Conservation (phyloP, 2,113 vertebrate species). For the Anoplopoma fimbria region DNA sequence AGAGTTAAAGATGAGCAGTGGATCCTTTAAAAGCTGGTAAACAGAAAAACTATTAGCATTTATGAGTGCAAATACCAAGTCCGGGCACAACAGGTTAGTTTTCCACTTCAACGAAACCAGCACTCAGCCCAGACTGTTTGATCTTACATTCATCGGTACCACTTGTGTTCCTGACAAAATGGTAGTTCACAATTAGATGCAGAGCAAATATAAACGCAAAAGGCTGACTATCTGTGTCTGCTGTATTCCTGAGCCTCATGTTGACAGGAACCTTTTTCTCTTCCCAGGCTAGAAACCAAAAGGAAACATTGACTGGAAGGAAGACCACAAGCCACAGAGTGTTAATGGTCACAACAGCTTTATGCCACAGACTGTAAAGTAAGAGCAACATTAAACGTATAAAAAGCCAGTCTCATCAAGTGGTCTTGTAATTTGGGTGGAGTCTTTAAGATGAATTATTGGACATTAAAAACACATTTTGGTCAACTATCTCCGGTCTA, state of each 20-base stretch:
- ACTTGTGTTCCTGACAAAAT: slow-evolving; percentile 42
- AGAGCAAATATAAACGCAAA: slow-evolving; percentile 31
- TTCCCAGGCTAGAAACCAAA: slow-evolving; percentile 61
- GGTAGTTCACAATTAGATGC: slow-evolving; percentile 45
- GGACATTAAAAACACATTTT: slow-evolving; percentile 1
- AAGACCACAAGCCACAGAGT: slow-evolving; percentile 65
- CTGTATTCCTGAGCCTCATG: slow-evolving; percentile 33
- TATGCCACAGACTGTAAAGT: slow-evolving; percentile 36
- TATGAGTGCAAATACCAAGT: slow-evolving; percentile 53
- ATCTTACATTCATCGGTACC: slow-evolving; percentile 43
- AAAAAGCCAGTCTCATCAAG: slow-evolving; percentile 13
- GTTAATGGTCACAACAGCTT: slow-evolving; percentile 54
- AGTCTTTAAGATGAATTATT: slow-evolving; percentile 13
- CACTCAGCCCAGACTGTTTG: slow-evolving; percentile 33
- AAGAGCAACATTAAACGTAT: slow-evolving; percentile 37
- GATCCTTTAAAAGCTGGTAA: slow-evolving; percentile 52
- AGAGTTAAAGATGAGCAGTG: slow-evolving; percentile 32
- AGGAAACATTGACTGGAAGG: slow-evolving; percentile 58
- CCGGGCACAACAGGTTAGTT: slow-evolving; percentile 30
- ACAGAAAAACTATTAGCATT: slow-evolving; percentile 60
- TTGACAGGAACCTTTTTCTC: slow-evolving; percentile 10
- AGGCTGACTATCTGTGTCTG: slow-evolving; percentile 26
- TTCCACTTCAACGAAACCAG: slow-evolving; percentile 40
- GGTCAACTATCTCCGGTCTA: background rate
- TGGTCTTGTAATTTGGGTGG: background rate